Base-by-base conservation (phyloP, 2,888 invertebrate genomes). In the Boloria selene region DNA sequence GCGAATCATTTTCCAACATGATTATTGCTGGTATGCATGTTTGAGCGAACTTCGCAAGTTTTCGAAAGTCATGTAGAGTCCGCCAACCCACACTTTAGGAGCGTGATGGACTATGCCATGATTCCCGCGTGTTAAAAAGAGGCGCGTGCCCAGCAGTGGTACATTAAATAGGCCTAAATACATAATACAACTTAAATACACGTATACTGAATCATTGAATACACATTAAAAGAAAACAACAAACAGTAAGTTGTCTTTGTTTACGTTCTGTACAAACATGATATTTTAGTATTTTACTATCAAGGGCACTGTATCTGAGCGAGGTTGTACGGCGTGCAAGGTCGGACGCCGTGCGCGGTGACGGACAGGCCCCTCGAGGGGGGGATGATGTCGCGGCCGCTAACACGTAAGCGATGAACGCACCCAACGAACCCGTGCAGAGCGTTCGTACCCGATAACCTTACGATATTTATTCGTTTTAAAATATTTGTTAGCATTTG, bases 391-490 rank as follows among this genome's bases (percentile, higher is more conserved):
- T 95, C 94, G 53, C 83, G 83, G 67, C 94, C 92, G 73, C 94
- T 94, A 58, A 95, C 94, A 72, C 96, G 93, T 69, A 96, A 91
- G 68, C 96, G 95, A 71, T 95, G 94, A 66, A 98, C 94, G 87
- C 98, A 98, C 2, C 98, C 98, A 69, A 96, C 94, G 75, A 98
- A 94, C 13, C 97, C 97, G 64, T 94, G 93, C 60, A 93, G 93
- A 18, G 95, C 94, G 26, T 96, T 95, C 53, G 96, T 95, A 72
- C 96, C 95, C 77, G 94, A 95, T 65, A 96, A 94, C 81, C 97
- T 97, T 53, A 22, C 42, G n/a, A 16, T 45, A n/a, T 31, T 31
- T 26, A 26, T 2, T 26, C 5, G 4, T 26, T 26, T 26, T 26
- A 26, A 3, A 5, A 5, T 26, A 26, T 7, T 31, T 31, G 7